These are phyloP conservation scores for Lasioglossum lativentre DNA, from an alignment of 2,888 invertebrate species.

Conservation along the genomic window DNA sequence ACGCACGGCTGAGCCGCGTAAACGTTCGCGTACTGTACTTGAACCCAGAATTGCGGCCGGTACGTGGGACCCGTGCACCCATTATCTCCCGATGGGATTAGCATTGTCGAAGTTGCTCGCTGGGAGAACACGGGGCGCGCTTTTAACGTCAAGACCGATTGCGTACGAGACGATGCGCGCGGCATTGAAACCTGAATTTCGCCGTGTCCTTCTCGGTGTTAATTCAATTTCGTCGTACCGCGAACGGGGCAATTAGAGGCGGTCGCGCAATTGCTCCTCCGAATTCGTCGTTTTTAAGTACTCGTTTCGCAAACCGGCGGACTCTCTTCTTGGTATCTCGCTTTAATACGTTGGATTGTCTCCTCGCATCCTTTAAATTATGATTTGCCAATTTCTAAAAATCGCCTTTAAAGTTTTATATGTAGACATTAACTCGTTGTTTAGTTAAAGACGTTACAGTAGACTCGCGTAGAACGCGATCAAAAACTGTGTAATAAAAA, in stretches of 20 bases:
- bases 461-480: too few species aligned
- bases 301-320: neutral
- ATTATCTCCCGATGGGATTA: constrained; percentile 78
- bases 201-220: constrained; percentile 32
- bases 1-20: constrained; percentile 58
- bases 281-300: neutral
- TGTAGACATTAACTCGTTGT: too few species aligned
- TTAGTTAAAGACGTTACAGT: too few species aligned
- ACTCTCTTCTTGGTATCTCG: neutral
- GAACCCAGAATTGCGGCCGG: constrained; percentile 78
- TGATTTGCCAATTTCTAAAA: too few species aligned
- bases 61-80: constrained; percentile 76
- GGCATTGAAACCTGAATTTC: constrained; percentile 58
- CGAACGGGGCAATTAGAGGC: constrained; percentile 26
- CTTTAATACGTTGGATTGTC: too few species aligned
- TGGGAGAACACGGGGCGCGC: constrained; percentile 47
- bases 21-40: constrained; percentile 79
- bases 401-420: too few species aligned
- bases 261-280: constrained; percentile 7
- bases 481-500: too few species aligned
- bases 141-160: constrained; percentile 56
- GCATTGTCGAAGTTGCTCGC: constrained; percentile 75
- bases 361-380: too few species aligned
- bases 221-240: constrained; percentile 45
- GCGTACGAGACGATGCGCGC: constrained; percentile 23